Percentiles rank a stretch among this genome's conserved stretches.
These are phyloP conservation scores for Lordiphosa andalusiaca DNA, from an alignment of 2,888 invertebrate species.

Conservation along the genomic window DNA sequence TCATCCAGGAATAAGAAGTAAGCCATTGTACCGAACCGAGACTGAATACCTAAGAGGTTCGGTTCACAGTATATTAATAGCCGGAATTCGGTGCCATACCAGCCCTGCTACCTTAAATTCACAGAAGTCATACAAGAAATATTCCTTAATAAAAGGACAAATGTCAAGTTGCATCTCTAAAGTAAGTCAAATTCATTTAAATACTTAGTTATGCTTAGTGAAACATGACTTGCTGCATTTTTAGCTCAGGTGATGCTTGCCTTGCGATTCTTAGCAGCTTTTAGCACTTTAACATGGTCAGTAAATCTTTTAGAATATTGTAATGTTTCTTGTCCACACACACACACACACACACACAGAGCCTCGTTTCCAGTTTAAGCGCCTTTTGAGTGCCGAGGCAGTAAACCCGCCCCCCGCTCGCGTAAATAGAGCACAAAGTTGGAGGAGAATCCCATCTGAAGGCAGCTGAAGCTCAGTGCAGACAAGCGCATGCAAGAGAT, in stretches of 20 bases:
- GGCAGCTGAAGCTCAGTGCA: slow-evolving; percentile 32
- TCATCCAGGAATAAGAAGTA: no score
- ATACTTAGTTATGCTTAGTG: slow-evolving; percentile 38
- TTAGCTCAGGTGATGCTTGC: slow-evolving; percentile 39
- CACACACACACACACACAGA: slow-evolving; percentile 6
- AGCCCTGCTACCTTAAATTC: no score
- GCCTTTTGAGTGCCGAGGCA: slow-evolving; percentile 48
- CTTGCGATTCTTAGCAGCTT: slow-evolving; percentile 63
- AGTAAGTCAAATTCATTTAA: not conserved
- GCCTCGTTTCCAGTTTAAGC: slow-evolving; percentile 40
- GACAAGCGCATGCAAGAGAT: slow-evolving; percentile 53
- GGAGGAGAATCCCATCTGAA: slow-evolving; percentile 13
- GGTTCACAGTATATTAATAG: no score
- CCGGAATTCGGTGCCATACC: no score
- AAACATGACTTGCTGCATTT: slow-evolving; percentile 44
- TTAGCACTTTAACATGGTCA: slow-evolving; percentile 71
- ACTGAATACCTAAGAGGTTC: no score
- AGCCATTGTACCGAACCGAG: no score
- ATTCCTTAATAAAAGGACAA: no score
- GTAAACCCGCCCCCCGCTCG: slow-evolving; percentile 55
- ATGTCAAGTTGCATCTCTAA: no score
- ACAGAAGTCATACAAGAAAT: no score
- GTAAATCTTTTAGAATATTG: slow-evolving; percentile 71
- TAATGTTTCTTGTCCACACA: slow-evolving; percentile 31
- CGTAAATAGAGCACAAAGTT: slow-evolving; percentile 25